phyloP scores from a whole-genome alignment of 1,140 invertebrate genomes.

The Drosophila melanica region DNA sequence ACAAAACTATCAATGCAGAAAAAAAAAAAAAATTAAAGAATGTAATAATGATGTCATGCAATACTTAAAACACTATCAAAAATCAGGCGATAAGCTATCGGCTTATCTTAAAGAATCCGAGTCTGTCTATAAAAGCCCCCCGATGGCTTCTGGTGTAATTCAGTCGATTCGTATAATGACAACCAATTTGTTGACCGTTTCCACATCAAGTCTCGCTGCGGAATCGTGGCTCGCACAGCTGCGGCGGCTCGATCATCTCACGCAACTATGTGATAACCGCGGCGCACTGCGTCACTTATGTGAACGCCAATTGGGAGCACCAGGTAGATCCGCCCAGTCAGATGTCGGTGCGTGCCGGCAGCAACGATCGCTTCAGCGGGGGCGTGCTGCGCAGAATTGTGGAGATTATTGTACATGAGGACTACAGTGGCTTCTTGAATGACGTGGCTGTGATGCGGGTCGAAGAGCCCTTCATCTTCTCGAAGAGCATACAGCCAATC shows the following conservation, averaged over 20 bases:
- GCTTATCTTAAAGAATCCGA: background rate
- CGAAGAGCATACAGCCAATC: slow-evolving; percentile 76
- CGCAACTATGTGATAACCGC: slow-evolving; percentile 85
- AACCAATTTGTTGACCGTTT: slow-evolving; percentile 35
- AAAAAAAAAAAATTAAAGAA: too few relatives aligned
- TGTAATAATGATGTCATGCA: background rate
- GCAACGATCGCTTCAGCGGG: slow-evolving; percentile 57
- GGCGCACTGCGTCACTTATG: slow-evolving; percentile 85
- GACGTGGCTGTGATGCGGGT: slow-evolving; percentile 85
- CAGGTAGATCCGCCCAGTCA: slow-evolving; percentile 11
- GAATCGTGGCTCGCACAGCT: slow-evolving; percentile 81
- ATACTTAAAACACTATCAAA: background rate
- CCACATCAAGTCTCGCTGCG: slow-evolving; percentile 85
- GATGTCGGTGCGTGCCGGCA: slow-evolving; percentile 56
- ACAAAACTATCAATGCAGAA: background rate
- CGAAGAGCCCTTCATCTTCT: slow-evolving; percentile 70
- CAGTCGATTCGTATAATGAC: background rate
- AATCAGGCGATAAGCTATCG: slow-evolving; percentile 7
- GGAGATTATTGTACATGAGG: slow-evolving; percentile 74
- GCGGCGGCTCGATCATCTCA: slow-evolving; percentile 86
- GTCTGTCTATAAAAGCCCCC: background rate
- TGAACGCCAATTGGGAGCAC: background rate
- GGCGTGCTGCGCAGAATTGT: slow-evolving; percentile 49
- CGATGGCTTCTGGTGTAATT: background rate
- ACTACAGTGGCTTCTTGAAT: slow-evolving; percentile 76